These are phyloP conservation scores for Lasiurus cinereus DNA, from an alignment of 2,113 vertebrate genomes.

Conservation along the genomic window DNA sequence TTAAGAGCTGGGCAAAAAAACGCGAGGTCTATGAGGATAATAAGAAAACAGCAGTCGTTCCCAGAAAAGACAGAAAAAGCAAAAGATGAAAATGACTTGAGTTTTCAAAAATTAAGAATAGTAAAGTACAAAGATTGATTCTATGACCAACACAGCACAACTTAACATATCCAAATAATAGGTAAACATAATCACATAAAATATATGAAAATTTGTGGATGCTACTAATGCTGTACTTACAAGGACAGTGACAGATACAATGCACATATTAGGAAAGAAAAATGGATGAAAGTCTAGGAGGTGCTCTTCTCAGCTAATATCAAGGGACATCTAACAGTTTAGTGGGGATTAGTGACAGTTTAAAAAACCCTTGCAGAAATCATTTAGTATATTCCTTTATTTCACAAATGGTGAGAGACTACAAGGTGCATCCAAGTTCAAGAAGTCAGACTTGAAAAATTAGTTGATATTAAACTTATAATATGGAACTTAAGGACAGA, in stretches of 20 bases:
- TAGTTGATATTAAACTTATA: neutral
- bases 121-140: neutral
- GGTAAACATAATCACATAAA: neutral
- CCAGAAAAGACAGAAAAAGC: neutral
- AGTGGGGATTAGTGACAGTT: neutral
- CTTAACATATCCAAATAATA: neutral
- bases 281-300: neutral
- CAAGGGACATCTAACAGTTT: neutral
- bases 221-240: neutral
- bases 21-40: neutral
- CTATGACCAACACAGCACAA: neutral
- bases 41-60: neutral
- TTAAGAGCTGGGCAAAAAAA: neutral
- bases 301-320: neutral
- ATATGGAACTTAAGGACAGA: neutral
- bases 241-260: neutral
- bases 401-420: slow-evolving; percentile 23
- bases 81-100: neutral
- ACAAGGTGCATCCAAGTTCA: neutral
- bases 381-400: neutral
- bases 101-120: slow-evolving; percentile 5
- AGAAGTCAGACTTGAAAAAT: neutral
- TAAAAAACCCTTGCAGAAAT: neutral
- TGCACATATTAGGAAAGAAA: neutral
- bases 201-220: neutral